Base-by-base conservation (phyloP, 2,888 invertebrate species). In the Xanthia icteritia region DNA sequence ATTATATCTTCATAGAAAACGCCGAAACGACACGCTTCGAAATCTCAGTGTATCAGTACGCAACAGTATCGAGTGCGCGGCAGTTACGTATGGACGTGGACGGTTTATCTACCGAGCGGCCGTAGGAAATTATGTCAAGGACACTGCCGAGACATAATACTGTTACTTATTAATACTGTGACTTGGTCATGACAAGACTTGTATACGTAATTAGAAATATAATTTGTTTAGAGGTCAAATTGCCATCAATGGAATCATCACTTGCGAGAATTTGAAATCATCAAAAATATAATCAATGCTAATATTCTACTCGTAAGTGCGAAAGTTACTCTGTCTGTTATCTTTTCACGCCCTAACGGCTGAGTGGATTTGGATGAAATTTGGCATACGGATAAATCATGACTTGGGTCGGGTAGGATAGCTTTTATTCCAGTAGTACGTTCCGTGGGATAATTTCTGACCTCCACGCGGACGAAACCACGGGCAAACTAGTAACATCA, bases 211-310 rank as follows among this genome's bases (percentile, higher is more conserved):
- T 83, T 85, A 80, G 51, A 76, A 82, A 76, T 82, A 58, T 73
- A 72, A 84, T 87, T 82, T 86, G 76, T 82, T 83, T 88, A 86
- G 83, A 91, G 91, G 90, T 91, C 89, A 89, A 45, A 83, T 82
- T 79, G 85, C 83, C 87, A 88, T 87, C 86, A 89, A 79, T 81
- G 69, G 66, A 77, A 73, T 80, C 60, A 75, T 83, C 45, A 56
- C 51, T 71, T 67, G 54, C 36, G 45, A 13, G 71, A 81, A 77
- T 86, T 83, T 31, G n/a, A n/a, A 31, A 31, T 31, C 31, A 2
- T 31, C 31, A 31, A 31, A 31, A 31, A 31, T 31, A 31, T 2
- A 31, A 31, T 31, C 31, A 1, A 5, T 54, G n/a, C 13, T n/a
- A 17, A 36, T 36, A 11, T 9, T 51, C 23, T n/a, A n/a, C n/a